Percentiles rank a stretch among this genome's conserved stretches.
phyloP scores from a whole-genome alignment of 1,140 invertebrate species.

The Trachymyrmex septentrionalis region DNA sequence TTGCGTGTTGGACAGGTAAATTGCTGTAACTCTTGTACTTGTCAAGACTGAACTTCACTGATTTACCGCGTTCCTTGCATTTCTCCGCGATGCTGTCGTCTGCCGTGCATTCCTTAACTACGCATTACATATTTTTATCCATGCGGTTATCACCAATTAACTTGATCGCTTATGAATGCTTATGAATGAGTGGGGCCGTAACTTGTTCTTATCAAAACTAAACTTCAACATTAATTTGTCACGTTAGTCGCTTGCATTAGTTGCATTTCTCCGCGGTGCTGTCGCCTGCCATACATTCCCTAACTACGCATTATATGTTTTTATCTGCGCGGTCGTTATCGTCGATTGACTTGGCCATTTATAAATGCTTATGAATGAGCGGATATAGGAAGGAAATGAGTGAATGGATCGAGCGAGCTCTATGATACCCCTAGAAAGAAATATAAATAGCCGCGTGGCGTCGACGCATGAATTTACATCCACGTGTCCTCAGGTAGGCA shows the following conservation, averaged over 20 bases:
- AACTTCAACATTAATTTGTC: not conserved
- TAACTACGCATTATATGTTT: constrained; percentile 7
- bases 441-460: constrained; percentile 19
- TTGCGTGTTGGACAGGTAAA: not conserved
- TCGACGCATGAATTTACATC: constrained; percentile 3
- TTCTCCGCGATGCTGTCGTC: not conserved
- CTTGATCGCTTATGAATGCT: not conserved
- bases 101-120: not conserved
- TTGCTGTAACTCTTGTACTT: too few species aligned
- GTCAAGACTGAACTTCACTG: not conserved
- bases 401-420: not conserved
- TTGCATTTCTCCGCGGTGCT: not conserved
- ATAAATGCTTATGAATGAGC: constrained; percentile 4
- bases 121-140: constrained; percentile 12
- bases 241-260: not conserved
- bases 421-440: not conserved
- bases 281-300: too few species aligned
- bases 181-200: not conserved
- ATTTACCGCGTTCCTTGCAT: not conserved
- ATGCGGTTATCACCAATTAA: not conserved
- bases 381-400: not conserved
- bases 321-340: not conserved
- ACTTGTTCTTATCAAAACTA: not conserved
- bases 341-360: not conserved
- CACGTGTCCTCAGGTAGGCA: not conserved